Base-by-base conservation (phyloP, 2,797 vertebrate genomes). In the Acomys russatus region DNA sequence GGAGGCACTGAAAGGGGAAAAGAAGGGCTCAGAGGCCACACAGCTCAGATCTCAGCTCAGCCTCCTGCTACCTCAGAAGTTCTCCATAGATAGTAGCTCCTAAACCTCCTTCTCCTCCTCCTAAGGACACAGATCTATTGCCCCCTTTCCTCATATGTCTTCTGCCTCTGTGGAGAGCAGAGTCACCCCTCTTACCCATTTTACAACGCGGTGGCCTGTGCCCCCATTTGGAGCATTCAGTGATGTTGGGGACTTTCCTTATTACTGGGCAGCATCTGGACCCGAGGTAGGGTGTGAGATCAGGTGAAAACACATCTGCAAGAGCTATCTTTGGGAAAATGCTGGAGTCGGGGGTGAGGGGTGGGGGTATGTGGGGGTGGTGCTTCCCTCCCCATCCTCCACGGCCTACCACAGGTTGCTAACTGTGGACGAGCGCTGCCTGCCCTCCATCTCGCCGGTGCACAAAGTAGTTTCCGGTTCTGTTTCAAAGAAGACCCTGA, bases 211-310 rank as follows among this genome's bases (percentile, higher is more conserved):
- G 51, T 28, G 20, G 80, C 78, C 44, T 17, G 20, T 70, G 70
- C 68, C 66, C 44, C 74, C 61, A 54, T 38, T 56, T 63, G 70
- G 84, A 83, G 76, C 74, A 18, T 87, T 82, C n/a, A 8, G 14
- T 73, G 68, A 68, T 35, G 38, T 78, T 64, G 77, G 61, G 49
- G 86, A 79, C 22, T 95, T 92, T 89, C 49, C 61, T 82, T 92
- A 70, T 93, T 87, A 61, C 54, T 63, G 70, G 71, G 1, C 74
- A 80, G 71, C 44, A 78, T 92, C 92, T 96, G 56, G 66, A 61
- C 25, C 44, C 66, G 63, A 78, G 51, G 59, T 44, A 56, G 35
- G 87, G 59, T 30, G 20, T n/a, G 38, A 71, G 80, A 68, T 77
- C 33, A 49, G 92, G 56, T 71, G 71, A 68, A 94, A 77, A 44